These are phyloP conservation scores for Drosophila nigritarsus DNA, from an alignment of 2,888 invertebrate species.

Conservation along the genomic window DNA sequence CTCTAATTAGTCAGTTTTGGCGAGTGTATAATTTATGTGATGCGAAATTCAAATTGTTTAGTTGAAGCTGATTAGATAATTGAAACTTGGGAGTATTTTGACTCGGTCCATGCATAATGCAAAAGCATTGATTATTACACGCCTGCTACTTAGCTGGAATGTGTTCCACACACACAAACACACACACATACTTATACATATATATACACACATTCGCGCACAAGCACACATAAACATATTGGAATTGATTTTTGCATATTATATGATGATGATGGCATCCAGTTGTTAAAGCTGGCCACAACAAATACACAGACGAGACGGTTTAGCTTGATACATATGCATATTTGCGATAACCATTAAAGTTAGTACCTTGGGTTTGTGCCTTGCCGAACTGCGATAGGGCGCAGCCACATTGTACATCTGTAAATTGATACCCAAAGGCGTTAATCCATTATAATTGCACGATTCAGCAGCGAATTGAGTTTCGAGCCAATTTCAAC, in stretches of 20 bases:
- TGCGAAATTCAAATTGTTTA: conserved; percentile 17
- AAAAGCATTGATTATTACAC: conserved; percentile 40
- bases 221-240: background rate
- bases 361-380: conserved; percentile 79
- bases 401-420: conserved; percentile 84
- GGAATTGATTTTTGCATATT: conserved; percentile 63
- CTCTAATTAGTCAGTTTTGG: background rate
- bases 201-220: background rate
- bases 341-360: background rate
- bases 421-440: conserved; percentile 79
- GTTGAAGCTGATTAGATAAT: conserved; percentile 29
- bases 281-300: conserved; percentile 7
- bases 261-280: conserved; percentile 30
- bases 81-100: conserved; percentile 31
- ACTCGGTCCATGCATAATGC: conserved; percentile 41
- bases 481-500: conserved; percentile 27
- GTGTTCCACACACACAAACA: background rate
- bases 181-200: background rate
- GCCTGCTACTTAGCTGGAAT: conserved; percentile 2
- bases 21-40: background rate
- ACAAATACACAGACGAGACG: conserved; percentile 5
- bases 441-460: conserved; percentile 61
- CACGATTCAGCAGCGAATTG: conserved; percentile 3
- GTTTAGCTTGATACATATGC: background rate
- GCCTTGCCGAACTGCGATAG: conserved; percentile 83